phyloP scores from a whole-genome alignment of 2,113 vertebrate genomes.

The Polypterus bichir region DNA sequence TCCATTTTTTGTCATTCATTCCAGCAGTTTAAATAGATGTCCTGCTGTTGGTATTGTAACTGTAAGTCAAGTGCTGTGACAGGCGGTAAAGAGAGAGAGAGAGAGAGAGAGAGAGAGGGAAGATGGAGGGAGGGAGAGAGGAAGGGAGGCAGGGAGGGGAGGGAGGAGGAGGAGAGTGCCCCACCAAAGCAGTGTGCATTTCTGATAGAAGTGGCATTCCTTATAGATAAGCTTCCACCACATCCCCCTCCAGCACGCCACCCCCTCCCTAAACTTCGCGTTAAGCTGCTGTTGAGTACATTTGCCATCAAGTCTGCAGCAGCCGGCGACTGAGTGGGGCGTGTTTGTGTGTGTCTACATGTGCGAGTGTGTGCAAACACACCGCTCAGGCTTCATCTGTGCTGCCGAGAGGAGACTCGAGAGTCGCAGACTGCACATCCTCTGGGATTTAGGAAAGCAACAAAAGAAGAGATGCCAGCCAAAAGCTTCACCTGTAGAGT shows the following conservation, averaged over 20 bases:
- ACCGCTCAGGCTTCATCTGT: constrained; percentile 30
- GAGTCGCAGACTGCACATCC: constrained; percentile 19
- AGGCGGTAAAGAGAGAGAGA: constrained; percentile 16
- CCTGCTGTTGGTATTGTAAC: constrained; percentile 46
- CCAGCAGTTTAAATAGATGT: constrained; percentile 29
- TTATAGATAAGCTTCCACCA: constrained; percentile 47
- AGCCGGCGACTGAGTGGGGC: constrained; percentile 17
- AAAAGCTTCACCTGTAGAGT: constrained; percentile 50
- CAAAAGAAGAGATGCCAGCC: constrained; percentile 53
- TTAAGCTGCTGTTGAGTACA: constrained; percentile 33
- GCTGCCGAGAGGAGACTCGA: constrained; percentile 12
- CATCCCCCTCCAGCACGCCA: constrained; percentile 26
- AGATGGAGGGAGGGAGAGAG: constrained; percentile 6
- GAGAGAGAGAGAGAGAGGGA: constrained; percentile 1
- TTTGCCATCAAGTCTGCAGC: constrained; percentile 19
- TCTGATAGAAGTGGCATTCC: constrained; percentile 52
- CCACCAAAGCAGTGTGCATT: constrained; percentile 36
- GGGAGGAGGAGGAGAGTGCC: constrained; percentile 11
- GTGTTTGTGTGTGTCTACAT: constrained; percentile 8
- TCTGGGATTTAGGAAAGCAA: constrained; percentile 32
- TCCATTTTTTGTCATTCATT: constrained; percentile 20
- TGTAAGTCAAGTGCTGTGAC: constrained; percentile 54
- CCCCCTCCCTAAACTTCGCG: constrained; percentile 37
- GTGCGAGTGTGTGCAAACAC: constrained; percentile 14
- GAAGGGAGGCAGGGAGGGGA: constrained; percentile 7